Evolutionary conservation across 2,888 invertebrate genomes (phyloP), one percentile per base, ranked within the genome.

Genomic region (Latrodectus elegans): DNA sequence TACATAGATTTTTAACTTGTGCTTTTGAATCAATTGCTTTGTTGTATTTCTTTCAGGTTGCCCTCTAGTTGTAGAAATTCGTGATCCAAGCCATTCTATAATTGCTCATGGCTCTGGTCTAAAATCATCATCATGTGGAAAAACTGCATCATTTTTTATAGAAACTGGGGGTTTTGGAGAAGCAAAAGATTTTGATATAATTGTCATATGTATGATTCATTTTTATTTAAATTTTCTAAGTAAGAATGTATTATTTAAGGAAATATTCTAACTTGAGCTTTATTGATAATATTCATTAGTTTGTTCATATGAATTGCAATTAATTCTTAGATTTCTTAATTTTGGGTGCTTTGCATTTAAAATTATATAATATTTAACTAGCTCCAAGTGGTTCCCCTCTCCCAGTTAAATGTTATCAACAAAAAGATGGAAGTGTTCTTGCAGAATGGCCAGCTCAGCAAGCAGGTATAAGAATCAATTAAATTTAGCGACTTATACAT

Each of bases 371-470:
- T 22, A 65, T 51, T 12, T 64, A 38, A 51, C 55, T 67, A 89
- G 91, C 90, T 84, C 90, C 91, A 3, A 84, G 82, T 72, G 90
- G 90, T 22, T 90, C 90, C n/a, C 90, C 96, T 0, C 94, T 98
- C 68, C 97, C 97, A 0, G 97, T 99, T 0, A 93, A 97, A 85
- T 98, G 99, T 92, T 98, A 98, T 92, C 97, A 97, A 92, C 99
- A 99, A 89, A 97, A 98, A 91, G 97, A 98, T 89, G 99, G 99
- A 2, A 95, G 97, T 91, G 94, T 98, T 83, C 95, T 97, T 92
- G 99, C 99, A 0, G 99, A 99, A 92, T 99, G 96, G 92, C 95
- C 96, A 53, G 95, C 95, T 86, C 95, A 95, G 15, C 87, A 90
- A 89, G 89, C 90, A 72, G 91, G 91, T 89, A 89, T 60, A 26